Evolutionary conservation across 92 coral and sea anemone species (phyloP).

Genomic region (Paragorgia papillata): DNA sequence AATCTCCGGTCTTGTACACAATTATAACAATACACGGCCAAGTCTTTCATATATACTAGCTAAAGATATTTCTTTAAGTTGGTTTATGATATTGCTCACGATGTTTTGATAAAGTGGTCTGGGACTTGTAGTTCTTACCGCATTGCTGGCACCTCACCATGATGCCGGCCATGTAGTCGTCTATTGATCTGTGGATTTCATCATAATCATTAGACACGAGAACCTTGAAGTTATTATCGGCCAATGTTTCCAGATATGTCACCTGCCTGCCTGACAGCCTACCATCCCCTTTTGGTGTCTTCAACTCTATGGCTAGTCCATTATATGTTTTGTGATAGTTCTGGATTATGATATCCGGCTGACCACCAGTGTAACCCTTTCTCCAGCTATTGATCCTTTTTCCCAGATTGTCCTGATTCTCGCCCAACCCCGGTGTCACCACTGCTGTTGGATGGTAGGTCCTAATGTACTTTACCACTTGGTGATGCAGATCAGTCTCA

Average conservation of each 20-base stretch:
- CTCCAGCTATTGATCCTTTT: not conserved
- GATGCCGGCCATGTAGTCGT: no score
- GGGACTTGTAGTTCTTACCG: no score
- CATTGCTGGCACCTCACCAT: no score
- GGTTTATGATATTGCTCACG: no score
- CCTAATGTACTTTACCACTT: no score
- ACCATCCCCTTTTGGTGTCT: not conserved
- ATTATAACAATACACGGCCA: no score
- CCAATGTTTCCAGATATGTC: not conserved
- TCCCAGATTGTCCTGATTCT: not conserved
- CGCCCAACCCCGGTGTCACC: constrained; percentile 11
- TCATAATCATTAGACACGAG: constrained; percentile 14
- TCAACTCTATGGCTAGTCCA: constrained; percentile 8
- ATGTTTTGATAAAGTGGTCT: no score
- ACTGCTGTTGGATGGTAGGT: not conserved
- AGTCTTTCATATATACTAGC: no score
- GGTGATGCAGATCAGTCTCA: no score
- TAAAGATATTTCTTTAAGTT: no score
- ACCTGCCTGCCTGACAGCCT: not conserved
- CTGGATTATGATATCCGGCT: constrained; percentile 6
- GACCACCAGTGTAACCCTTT: constrained; percentile 14
- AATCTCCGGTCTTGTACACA: no score
- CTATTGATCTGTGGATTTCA: no score
- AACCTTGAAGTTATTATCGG: constrained; percentile 1
- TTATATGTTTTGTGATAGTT: not conserved